Evolutionary conservation across 2,888 invertebrate genomes (phyloP).

Genomic region (Anorthoa munda): DNA sequence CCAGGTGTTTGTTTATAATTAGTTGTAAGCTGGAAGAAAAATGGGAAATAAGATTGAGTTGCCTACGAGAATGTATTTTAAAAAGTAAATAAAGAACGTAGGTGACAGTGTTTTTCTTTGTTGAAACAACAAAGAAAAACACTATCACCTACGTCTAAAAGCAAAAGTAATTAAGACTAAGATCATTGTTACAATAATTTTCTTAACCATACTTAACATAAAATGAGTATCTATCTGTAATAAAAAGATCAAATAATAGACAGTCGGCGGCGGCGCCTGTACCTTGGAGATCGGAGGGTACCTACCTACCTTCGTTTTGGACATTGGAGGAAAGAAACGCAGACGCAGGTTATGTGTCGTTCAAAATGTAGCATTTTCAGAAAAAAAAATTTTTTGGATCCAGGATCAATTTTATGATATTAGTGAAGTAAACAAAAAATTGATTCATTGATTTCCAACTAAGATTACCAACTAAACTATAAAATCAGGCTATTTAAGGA

Average conservation of each 20-base stretch:
- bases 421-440: too few relatives aligned
- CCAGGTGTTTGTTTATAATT: conserved; percentile 39
- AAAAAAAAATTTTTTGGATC: not conserved
- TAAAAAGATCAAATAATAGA: too few relatives aligned
- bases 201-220: too few relatives aligned
- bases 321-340: not conserved
- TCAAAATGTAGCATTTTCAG: not conserved
- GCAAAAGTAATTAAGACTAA: not conserved
- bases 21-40: conserved; percentile 17
- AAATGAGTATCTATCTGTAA: too few relatives aligned
- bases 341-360: not conserved
- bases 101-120: not conserved
- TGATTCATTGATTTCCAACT: too few relatives aligned
- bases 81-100: not conserved
- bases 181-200: too few relatives aligned
- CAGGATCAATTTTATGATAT: too few relatives aligned
- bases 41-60: conserved; percentile 11
- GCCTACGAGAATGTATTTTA: not conserved
- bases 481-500: conserved; percentile 1
- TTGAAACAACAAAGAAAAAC: too few relatives aligned
- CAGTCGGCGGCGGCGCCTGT: too few relatives aligned
- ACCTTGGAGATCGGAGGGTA: too few relatives aligned
- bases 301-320: not conserved
- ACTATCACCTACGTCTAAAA: not conserved
- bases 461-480: not conserved